Evolutionary conservation across 2,888 invertebrate species (phyloP), one percentile per base, ranked within the genome.

Genomic region (Microplitis deprimator): DNA sequence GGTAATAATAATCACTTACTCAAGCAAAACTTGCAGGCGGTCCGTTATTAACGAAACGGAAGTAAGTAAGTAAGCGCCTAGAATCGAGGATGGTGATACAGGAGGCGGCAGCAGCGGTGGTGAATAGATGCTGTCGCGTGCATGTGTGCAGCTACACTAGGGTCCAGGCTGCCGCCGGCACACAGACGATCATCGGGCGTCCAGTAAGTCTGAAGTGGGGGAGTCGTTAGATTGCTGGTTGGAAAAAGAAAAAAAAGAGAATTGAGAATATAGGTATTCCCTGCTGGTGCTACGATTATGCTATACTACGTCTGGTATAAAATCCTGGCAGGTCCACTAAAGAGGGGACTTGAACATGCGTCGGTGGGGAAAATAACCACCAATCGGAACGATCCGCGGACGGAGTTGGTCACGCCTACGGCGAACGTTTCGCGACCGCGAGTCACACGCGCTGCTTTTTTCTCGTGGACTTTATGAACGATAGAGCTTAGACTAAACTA

Each of bases 121-220:
- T 81, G 86, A 83, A 85, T 85, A 85, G 89, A 88, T 88, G 89
- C 87, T 87, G 86, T 88, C 88, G 88, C 89, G 87, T 87, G 88
- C 88, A 89, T 87, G 89, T 87, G 88, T 88, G 88, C 89, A 88
- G 88, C 89, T 86, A 89, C 88, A 89, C 89, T 87, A 87, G 85
- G 84, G 83, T 83, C 85, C 81, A 85, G 86, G 85, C 84, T 85
- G 83, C 84, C 85, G 87, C 83, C 84, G 83, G 86, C 84, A 86
- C 85, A 85, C 85, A 84, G 83, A 82, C 85, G 85, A 82, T 83
- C 79, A 72, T 83, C 80, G 70, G 77, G 75, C 78, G 81, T 82
- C 82, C 81, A 81, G 81, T 80, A 81, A 84, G 76, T 82, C 82
- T 82, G 76, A 82, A 82, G 88, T 87, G 88, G 87, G 89, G 88